phyloP scores from a whole-genome alignment of 2,888 invertebrate species.

The Melangyna quadrimaculata region DNA sequence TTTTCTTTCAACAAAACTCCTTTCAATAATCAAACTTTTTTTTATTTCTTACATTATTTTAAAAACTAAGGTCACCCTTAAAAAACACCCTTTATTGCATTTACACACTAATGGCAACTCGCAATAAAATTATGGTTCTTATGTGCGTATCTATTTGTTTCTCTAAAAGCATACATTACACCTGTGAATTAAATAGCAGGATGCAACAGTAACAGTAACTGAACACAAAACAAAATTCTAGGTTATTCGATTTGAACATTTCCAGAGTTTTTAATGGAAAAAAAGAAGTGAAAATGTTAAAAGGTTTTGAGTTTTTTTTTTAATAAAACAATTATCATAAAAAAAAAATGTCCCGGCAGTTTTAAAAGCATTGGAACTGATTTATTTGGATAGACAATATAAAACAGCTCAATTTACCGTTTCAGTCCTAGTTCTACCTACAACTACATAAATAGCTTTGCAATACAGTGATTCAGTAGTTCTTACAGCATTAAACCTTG shows the following conservation, averaged over 20 bases:
- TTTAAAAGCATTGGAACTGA: not conserved
- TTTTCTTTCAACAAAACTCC: no score
- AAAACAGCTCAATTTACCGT: not conserved
- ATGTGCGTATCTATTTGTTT: not conserved
- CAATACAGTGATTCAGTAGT: no score
- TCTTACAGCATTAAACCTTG: no score
- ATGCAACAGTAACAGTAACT: not conserved
- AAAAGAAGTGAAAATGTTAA: not conserved
- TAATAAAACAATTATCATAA: not conserved
- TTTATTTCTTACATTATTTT: no score
- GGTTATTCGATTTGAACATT: not conserved
- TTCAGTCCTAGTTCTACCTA: no score
- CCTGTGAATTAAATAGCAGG: not conserved
- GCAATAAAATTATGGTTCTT: not conserved
- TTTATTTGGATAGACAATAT: not conserved
- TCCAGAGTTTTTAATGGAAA: not conserved
- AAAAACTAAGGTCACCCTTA: no score
- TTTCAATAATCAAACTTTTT: no score
- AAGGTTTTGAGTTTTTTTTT: not conserved
- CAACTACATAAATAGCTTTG: no score
- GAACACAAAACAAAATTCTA: not conserved
- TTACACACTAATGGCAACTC: not conserved
- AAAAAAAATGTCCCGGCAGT: not conserved
- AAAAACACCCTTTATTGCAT: not conserved
- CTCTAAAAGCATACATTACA: conserved; percentile 12